A percentile compares a stretch with the other conserved stretches of the same genome.
phyloP scores from a whole-genome alignment of 2,797 vertebrate species.

The Amphiprion clarkii region DNA sequence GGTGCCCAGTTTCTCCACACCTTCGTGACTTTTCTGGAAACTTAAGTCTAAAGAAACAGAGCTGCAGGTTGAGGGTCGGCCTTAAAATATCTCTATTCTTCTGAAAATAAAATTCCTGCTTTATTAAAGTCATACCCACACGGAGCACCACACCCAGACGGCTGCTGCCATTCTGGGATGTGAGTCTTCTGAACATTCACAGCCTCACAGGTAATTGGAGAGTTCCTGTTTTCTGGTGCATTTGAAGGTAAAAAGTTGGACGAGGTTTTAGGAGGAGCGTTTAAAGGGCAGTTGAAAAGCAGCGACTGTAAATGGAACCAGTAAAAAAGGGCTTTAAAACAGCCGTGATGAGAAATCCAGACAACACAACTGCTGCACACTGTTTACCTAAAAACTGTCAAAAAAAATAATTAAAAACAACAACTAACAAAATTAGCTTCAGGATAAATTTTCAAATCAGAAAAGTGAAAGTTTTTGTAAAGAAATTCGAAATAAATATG shows the following conservation, averaged over 20 bases:
- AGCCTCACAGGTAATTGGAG: conserved; percentile 68
- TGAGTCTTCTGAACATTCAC: conserved; percentile 37
- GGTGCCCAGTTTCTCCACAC: conserved; percentile 1
- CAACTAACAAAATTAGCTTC: neutral
- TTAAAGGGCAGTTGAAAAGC: conserved; percentile 68
- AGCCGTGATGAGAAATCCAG: conserved; percentile 41
- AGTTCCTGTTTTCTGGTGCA: conserved; percentile 76
- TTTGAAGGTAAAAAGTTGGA: conserved; percentile 63
- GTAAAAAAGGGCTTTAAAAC: conserved; percentile 58
- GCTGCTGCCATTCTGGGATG: conserved; percentile 52
- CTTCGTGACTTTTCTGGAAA: conserved; percentile 40
- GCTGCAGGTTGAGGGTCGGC: conserved; percentile 43
- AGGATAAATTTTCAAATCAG: neutral
- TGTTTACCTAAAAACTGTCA: conserved; percentile 1
- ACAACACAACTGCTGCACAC: neutral
- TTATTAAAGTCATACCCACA: conserved; percentile 71
- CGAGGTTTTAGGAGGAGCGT: conserved; percentile 42
- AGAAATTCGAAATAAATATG: conserved; percentile 1
- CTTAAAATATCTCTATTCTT: conserved; percentile 61
- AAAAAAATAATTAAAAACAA: neutral
- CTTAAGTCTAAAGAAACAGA: conserved; percentile 63
- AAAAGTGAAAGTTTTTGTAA: neutral
- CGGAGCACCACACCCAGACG: conserved; percentile 61
- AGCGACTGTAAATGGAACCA: conserved; percentile 59
- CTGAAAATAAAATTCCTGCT: conserved; percentile 73